Percentiles rank a stretch among this genome's conserved stretches.
These are phyloP conservation scores for Stictonetta naevosa DNA, from an alignment of 2,113 vertebrate genomes.

Conservation along the genomic window DNA sequence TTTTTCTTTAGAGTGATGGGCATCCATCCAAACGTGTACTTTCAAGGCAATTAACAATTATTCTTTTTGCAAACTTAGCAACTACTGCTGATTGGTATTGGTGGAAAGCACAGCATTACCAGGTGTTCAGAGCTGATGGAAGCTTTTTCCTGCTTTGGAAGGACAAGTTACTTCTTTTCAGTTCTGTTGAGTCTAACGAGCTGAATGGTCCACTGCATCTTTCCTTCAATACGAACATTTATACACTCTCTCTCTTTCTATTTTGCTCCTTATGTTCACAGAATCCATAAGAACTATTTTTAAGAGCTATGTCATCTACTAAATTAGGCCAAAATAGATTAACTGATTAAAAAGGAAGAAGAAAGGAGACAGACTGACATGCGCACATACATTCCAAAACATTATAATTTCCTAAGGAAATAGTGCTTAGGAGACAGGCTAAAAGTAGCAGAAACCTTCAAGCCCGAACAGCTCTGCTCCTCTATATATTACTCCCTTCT, in stretches of 20 bases:
- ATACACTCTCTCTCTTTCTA: not conserved
- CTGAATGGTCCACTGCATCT: not conserved
- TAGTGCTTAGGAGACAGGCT: not conserved
- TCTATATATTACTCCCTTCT: not conserved
- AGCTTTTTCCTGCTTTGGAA: not conserved
- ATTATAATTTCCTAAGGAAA: not conserved
- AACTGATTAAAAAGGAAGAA: not conserved
- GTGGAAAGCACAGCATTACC: not conserved
- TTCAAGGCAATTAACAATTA: not conserved
- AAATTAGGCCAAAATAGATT: not conserved
- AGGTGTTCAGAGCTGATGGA: not conserved
- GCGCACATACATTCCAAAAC: not conserved
- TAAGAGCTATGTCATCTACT: not conserved
- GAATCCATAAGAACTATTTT: not conserved
- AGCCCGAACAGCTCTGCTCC: not conserved
- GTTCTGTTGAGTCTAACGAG: not conserved
- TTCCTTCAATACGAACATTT: not conserved
- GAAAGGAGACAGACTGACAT: not conserved
- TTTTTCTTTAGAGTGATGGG: not conserved
- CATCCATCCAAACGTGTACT: not conserved
- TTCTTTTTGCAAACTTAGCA: not conserved
- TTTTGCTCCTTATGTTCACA: not conserved
- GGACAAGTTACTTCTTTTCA: not conserved
- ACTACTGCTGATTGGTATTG: not conserved
- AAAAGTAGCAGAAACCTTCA: not conserved